Evolutionary conservation across 35 echinoderm and acorn worm species (phyloP).

Genomic region (Antedon bifida): DNA sequence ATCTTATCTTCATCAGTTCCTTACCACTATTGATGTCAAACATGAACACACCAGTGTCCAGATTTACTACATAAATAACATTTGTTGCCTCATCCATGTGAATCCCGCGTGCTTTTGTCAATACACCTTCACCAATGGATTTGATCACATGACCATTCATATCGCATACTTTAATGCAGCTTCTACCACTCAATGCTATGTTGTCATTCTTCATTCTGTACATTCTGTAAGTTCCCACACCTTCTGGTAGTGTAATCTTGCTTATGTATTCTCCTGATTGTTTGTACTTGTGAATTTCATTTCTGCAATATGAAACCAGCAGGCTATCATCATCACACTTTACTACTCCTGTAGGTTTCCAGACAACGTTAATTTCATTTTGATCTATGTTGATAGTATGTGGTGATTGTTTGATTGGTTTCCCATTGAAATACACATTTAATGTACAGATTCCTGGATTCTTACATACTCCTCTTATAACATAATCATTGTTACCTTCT

Average conservation of each 20-base stretch:
- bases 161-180: neutral
- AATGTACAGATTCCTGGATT: no score
- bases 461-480: no score
- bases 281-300: neutral
- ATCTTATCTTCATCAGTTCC: neutral
- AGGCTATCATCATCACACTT: no score
- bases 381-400: no score
- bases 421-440: no score
- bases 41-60: neutral
- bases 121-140: neutral
- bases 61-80: neutral
- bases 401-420: no score
- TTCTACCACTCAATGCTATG: neutral
- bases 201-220: neutral
- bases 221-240: neutral
- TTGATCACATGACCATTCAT: neutral
- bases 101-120: neutral
- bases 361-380: no score
- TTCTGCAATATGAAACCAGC: neutral
- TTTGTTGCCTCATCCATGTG: neutral
- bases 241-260: neutral
- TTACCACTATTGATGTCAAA: neutral
- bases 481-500: no score
- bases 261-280: neutral
- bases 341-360: neutral